Base-by-base conservation (phyloP, 2,888 invertebrate species). In the Eurytoma adleriae region DNA sequence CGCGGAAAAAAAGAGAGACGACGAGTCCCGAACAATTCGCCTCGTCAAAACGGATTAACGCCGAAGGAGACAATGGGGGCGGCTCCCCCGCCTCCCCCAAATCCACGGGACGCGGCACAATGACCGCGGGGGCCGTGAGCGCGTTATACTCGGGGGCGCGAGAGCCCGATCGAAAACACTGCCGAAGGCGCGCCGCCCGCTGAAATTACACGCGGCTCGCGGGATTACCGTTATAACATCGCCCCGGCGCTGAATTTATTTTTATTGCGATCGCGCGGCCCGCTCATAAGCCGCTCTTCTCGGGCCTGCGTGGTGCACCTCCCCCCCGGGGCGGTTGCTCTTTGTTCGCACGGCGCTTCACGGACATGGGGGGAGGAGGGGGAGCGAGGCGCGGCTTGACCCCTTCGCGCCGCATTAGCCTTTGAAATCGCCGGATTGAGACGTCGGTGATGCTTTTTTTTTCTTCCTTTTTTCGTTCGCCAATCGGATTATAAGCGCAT, bases 161-260 rank as follows among this genome's bases (percentile, higher is more conserved):
- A 54, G 68, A 30, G 68, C 59, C 48, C 69, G 75, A 76, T 76
- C 68, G 40, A 40, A 76, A 76, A 76, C 61, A 69, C 27, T 27
- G 78, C 71, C 71, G 62, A 67, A 75, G 74, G 79, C 70, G 66
- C 59, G 59, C 56, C 61, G 48, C 70, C 66, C 70, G 66, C 67
- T 80, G 54, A 68, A 80, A 76, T 75, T 75, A 75, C 74, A 67
- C 64, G 61, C 50, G 56, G 54, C 48, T 16, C 52, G 64, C 57
- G 18, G 20, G 20, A 59, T 40, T 56, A 57, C 24, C 54, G 66
- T 78, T 40, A 30, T 61, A 24, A 69, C 64, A 62, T 69, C 59
- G 40, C 30, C 52, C 14, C 27, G 52, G 73, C 68, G 74, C 48
- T 68, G 77, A 73, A 80, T 80, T 80, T 80, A 80, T 80, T 80